A percentile compares a stretch with the other conserved stretches of the same genome.
Conservation (phyloP, 2,888 invertebrate genomes). For the Alentia gelatinosa region DNA sequence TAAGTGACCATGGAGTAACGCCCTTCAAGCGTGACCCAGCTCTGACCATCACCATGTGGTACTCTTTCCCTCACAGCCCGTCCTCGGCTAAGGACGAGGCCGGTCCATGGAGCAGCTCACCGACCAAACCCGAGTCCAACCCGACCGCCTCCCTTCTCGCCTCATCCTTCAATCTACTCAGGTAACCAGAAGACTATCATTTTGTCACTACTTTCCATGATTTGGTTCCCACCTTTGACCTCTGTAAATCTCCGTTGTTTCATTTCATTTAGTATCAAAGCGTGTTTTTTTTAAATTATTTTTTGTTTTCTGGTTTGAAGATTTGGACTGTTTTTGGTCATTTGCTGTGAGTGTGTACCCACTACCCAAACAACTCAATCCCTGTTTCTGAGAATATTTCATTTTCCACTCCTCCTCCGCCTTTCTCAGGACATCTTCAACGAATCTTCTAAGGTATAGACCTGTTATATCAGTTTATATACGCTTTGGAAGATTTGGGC, state of each 20-base stretch:
- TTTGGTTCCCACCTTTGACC: no score
- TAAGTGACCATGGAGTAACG: not conserved
- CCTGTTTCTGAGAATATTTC: not conserved
- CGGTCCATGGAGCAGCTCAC: not conserved
- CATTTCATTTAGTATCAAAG: no score
- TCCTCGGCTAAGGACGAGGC: conserved; percentile 8
- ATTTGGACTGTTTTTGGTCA: not conserved
- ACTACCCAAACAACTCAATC: not conserved
- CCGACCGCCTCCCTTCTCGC: conserved; percentile 46
- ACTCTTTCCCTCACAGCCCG: conserved; percentile 34
- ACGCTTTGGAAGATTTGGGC: no score
- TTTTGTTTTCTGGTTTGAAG: not conserved
- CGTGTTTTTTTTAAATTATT: not conserved
- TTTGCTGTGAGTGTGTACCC: not conserved
- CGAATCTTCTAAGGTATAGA: not conserved
- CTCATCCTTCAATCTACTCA: conserved; percentile 44
- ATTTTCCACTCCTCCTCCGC: not conserved
- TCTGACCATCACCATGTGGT: conserved; percentile 39
- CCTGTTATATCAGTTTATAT: not conserved
- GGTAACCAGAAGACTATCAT: not conserved
- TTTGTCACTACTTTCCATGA: no score
- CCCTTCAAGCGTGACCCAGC: not conserved
- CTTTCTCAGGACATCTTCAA: not conserved
- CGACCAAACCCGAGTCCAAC: conserved; percentile 47
- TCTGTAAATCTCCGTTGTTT: no score